A percentile compares a stretch with the other conserved stretches of the same genome.
phyloP scores from a whole-genome alignment of 2,113 vertebrate genomes.

The Pachyramphus minor region DNA sequence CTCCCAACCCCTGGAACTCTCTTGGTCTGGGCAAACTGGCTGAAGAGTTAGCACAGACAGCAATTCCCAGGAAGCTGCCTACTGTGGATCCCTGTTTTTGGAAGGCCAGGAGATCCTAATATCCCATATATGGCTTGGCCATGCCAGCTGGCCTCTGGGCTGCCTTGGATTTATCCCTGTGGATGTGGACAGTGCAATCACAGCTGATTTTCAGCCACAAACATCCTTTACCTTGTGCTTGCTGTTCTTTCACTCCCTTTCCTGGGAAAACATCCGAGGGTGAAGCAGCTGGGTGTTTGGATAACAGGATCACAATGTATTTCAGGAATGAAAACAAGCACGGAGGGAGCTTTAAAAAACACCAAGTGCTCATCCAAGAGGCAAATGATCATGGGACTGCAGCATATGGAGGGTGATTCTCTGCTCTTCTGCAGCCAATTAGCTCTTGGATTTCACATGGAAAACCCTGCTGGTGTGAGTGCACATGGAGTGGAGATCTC shows the following conservation, averaged over 20 bases:
- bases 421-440: not conserved
- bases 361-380: not conserved
- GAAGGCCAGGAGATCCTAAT: not conserved
- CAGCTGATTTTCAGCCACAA: not conserved
- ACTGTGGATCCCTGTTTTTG: not conserved
- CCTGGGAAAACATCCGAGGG: not conserved
- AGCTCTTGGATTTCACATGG: not conserved
- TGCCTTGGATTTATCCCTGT: not conserved
- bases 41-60: not conserved
- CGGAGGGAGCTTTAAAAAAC: not conserved
- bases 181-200: not conserved
- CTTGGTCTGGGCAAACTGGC: not conserved
- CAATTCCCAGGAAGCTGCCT: not conserved
- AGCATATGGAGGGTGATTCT: slow-evolving; percentile 49
- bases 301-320: not conserved
- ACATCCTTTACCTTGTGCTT: not conserved
- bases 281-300: not conserved
- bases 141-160: not conserved
- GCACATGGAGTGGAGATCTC: fast-evolving
- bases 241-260: not conserved
- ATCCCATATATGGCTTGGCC: not conserved
- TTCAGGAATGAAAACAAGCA: not conserved
- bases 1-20: not conserved
- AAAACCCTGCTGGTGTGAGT: not conserved
- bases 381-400: not conserved